phyloP scores from a whole-genome alignment of 2,888 invertebrate genomes.

The Pseudoips prasinana region DNA sequence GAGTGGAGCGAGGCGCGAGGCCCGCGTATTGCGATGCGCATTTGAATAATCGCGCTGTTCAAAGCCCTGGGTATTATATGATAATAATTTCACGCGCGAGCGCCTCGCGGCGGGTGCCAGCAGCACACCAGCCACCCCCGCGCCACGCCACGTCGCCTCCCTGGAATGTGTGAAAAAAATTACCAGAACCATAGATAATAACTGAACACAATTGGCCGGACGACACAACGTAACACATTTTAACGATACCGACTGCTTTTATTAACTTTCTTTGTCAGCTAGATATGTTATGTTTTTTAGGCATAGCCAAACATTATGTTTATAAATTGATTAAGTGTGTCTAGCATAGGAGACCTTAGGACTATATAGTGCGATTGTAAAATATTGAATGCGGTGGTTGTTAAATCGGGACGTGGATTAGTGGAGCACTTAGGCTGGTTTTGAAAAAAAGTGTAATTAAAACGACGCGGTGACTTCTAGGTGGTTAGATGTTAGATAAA shows the following conservation, averaged over 20 bases:
- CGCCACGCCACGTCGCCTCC: conserved; percentile 45
- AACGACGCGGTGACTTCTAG: too few relatives aligned
- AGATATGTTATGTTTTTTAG: too few relatives aligned
- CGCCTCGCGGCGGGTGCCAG: conserved; percentile 52
- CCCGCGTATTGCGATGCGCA: conserved; percentile 57
- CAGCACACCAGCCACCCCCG: conserved; percentile 39
- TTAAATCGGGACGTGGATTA: too few relatives aligned
- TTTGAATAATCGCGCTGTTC: conserved; percentile 77
- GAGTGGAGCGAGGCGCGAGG: conserved; percentile 24
- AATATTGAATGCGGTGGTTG: too few relatives aligned
- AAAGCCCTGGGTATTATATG: conserved; percentile 73
- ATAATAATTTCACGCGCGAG: conserved; percentile 80
- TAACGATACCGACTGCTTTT: conserved; percentile 43
- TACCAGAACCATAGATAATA: conserved; percentile 42
- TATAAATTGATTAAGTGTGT: too few relatives aligned
- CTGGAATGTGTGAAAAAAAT: conserved; percentile 74
- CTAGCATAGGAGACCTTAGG: too few relatives aligned
- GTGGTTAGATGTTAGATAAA: too few relatives aligned
- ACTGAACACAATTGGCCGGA: conserved; percentile 29
- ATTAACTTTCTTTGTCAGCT: conserved; percentile 32
- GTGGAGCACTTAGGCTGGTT: too few relatives aligned
- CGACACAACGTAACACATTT: conserved; percentile 43
- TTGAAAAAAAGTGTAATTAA: too few relatives aligned
- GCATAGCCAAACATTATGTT: too few relatives aligned
- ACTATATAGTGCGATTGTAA: too few relatives aligned